Percentiles rank a stretch among this genome's conserved stretches.
Evolutionary conservation across 2,888 invertebrate genomes (phyloP).

Genomic region (Schizaphis graminum): DNA sequence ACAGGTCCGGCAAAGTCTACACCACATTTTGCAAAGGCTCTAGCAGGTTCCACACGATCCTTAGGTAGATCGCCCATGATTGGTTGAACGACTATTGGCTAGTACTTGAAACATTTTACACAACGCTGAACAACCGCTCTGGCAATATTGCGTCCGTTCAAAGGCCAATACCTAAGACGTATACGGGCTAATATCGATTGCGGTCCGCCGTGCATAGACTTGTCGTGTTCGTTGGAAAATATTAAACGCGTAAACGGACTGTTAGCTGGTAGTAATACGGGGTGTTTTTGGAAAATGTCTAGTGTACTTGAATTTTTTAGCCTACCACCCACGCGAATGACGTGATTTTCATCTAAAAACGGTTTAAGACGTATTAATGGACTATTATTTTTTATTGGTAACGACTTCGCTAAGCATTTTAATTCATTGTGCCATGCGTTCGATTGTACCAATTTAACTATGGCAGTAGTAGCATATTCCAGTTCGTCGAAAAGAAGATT

Average conservation of each 20-base stretch:
- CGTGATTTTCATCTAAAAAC: slow-evolving; percentile 31
- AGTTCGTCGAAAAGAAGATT: neutral
- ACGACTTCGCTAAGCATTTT: no score
- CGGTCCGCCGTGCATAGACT: slow-evolving; percentile 18
- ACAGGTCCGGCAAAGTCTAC: no score
- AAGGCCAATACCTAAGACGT: slow-evolving; percentile 54
- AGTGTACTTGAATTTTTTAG: slow-evolving; percentile 43
- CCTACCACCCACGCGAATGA: neutral
- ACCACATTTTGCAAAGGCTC: no score
- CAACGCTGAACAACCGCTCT: no score
- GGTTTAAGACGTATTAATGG: slow-evolving; percentile 34
- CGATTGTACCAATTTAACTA: slow-evolving; percentile 8
- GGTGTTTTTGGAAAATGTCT: slow-evolving; percentile 24
- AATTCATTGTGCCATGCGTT: neutral
- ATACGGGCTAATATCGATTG: slow-evolving; percentile 40
- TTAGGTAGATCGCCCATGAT: no score
- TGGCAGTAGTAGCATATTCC: neutral
- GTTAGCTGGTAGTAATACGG: neutral
- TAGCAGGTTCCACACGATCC: no score
- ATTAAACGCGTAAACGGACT: neutral
- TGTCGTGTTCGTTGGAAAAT: slow-evolving; percentile 30
- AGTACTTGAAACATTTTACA: no score
- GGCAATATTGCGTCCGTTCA: slow-evolving; percentile 71
- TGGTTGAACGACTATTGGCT: no score
- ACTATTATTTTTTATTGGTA: slow-evolving; percentile 4